phyloP scores from a whole-genome alignment of 2,888 invertebrate genomes.

The Hyles lineata region DNA sequence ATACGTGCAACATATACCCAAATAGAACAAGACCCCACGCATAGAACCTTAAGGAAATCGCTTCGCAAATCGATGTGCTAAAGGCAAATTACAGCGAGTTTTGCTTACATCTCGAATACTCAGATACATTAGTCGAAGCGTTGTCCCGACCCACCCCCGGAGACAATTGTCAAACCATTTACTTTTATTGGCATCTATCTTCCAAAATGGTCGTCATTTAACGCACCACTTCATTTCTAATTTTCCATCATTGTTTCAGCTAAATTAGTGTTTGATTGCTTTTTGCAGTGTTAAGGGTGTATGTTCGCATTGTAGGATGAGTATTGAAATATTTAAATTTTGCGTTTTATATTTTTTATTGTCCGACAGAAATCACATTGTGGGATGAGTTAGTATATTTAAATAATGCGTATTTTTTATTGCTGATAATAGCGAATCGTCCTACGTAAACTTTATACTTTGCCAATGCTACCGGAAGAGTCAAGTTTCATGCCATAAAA shows the following conservation, averaged over 20 bases:
- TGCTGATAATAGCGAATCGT: no score
- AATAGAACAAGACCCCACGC: background rate
- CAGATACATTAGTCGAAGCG: background rate
- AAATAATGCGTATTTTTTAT: no score
- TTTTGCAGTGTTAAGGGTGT: slow-evolving; percentile 34
- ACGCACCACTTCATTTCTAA: slow-evolving; percentile 75
- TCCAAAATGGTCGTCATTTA: slow-evolving; percentile 60
- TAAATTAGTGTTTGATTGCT: slow-evolving; percentile 75
- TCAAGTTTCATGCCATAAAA: no score
- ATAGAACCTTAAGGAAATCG: background rate
- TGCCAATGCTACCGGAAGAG: no score
- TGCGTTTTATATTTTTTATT: no score
- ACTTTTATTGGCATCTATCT: slow-evolving; percentile 55
- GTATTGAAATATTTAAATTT: background rate
- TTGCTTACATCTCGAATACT: slow-evolving; percentile 12
- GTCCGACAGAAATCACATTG: no score
- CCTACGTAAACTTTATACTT: no score
- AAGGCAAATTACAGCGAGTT: background rate
- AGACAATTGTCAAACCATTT: slow-evolving; percentile 55
- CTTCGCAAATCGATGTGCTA: background rate
- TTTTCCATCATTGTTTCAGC: slow-evolving; percentile 72
- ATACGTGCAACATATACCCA: no score
- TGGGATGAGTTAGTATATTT: no score
- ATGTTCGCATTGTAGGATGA: background rate
- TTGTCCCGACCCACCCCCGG: slow-evolving; percentile 36